These are phyloP conservation scores for Nomada goodeniana DNA, from an alignment of 2,888 invertebrate species.

Conservation along the genomic window DNA sequence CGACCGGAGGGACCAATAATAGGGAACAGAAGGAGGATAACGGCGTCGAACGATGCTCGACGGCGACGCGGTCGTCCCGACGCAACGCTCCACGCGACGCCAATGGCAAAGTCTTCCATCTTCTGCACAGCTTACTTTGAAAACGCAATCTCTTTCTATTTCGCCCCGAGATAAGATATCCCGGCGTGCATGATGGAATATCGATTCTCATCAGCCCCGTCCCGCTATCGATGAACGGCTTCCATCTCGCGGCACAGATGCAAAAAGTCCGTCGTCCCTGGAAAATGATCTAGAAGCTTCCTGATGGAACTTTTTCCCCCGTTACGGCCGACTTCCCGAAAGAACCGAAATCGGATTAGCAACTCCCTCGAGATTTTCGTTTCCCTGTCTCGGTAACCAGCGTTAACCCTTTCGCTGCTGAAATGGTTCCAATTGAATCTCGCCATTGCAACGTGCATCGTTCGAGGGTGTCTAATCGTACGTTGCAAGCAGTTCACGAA, in stretches of 20 bases:
- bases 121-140: neutral
- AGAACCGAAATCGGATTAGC: too few species aligned
- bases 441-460: too few species aligned
- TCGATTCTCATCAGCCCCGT: constrained; percentile 55
- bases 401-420: too few species aligned
- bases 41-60: constrained; percentile 24
- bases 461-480: too few species aligned
- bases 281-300: constrained; percentile 50
- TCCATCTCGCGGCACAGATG: constrained; percentile 43
- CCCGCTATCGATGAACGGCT: constrained; percentile 60
- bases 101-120: constrained; percentile 25
- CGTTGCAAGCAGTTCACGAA: too few species aligned
- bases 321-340: neutral
- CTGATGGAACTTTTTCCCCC: constrained; percentile 33
- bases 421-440: too few species aligned
- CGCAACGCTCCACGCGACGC: constrained; percentile 33
- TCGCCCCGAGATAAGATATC: constrained; percentile 38
- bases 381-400: too few species aligned
- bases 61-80: constrained; percentile 38
- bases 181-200: constrained; percentile 41
- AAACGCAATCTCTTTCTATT: constrained; percentile 3
- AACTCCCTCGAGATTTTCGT: too few species aligned
- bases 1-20: neutral
- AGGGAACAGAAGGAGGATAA: constrained; percentile 20
- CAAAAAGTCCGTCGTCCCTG: constrained; percentile 8